Percentiles rank a stretch among this genome's conserved stretches.
These are phyloP conservation scores for Sebastes flavidus DNA, from an alignment of 2,797 vertebrate genomes.

Conservation along the genomic window DNA sequence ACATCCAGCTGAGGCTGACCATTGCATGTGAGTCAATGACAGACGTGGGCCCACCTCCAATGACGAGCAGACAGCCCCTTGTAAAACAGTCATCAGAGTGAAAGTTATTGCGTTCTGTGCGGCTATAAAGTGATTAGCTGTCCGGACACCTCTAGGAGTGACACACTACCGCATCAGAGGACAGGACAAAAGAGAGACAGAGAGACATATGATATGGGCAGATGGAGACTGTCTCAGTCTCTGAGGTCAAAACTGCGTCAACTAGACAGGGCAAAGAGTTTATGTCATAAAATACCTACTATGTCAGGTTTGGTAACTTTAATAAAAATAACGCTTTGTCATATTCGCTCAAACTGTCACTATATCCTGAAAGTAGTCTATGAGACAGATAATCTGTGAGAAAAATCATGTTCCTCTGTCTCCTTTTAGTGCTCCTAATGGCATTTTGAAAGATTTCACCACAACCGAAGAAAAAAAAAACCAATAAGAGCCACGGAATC, in stretches of 20 bases:
- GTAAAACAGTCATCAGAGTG: slow-evolving; percentile 25
- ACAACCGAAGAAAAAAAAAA: neutral
- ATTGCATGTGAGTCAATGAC: neutral
- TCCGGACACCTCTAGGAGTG: neutral
- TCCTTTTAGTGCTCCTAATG: neutral
- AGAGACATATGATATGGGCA: neutral
- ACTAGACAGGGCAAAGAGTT: neutral
- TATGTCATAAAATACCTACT: neutral
- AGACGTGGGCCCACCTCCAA: slow-evolving; percentile 4
- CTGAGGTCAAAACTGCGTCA: neutral
- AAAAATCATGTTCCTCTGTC: too few relatives aligned
- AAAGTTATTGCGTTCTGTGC: slow-evolving; percentile 26
- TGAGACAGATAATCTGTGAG: neutral
- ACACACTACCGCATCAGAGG: slow-evolving; percentile 5
- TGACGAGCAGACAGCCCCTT: neutral
- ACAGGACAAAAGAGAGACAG: slow-evolving; percentile 13
- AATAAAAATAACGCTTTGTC: neutral
- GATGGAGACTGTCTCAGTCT: slow-evolving; percentile 6
- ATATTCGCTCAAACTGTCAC: neutral
- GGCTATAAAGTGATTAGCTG: slow-evolving; percentile 35
- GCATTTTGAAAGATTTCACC: neutral
- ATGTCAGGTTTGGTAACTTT: neutral
- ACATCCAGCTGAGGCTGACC: slow-evolving; percentile 7
- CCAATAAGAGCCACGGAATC: neutral
- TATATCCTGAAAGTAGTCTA: neutral